Conservation (phyloP, 2,888 invertebrate genomes). For the Eustalomyia histrio region DNA sequence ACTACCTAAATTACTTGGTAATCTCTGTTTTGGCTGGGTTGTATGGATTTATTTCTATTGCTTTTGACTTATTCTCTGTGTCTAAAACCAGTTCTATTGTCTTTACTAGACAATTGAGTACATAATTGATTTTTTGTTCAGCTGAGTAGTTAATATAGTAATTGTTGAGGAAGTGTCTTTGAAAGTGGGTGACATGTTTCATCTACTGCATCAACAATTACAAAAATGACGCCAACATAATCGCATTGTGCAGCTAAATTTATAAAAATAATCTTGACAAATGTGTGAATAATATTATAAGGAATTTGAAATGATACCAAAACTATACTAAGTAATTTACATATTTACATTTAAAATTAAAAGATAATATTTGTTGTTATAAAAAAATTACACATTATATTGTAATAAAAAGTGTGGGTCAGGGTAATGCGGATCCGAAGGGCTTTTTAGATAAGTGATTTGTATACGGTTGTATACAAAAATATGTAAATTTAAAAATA, state of each 20-base stretch:
- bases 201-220: constrained; percentile 22
- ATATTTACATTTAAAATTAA: neutral
- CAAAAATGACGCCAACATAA: constrained; percentile 40
- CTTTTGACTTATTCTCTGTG: constrained; percentile 7
- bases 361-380: neutral
- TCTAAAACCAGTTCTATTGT: constrained; percentile 37
- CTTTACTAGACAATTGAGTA: constrained; percentile 39
- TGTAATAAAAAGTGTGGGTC: neutral
- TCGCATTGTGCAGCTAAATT: constrained; percentile 44
- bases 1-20: no score
- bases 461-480: no score
- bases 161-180: constrained; percentile 40
- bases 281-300: constrained; percentile 35
- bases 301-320: constrained; percentile 14
- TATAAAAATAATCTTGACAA: constrained; percentile 46
- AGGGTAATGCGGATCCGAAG: no score
- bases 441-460: no score
- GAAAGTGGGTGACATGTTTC: constrained; percentile 52
- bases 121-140: constrained; percentile 39
- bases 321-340: neutral
- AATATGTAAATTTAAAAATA: no score
- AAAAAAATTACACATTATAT: neutral
- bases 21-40: no score
- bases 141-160: constrained; percentile 11
- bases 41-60: constrained; percentile 3